phyloP scores from a whole-genome alignment of 1,140 invertebrate species.

The Bombus confusus region DNA sequence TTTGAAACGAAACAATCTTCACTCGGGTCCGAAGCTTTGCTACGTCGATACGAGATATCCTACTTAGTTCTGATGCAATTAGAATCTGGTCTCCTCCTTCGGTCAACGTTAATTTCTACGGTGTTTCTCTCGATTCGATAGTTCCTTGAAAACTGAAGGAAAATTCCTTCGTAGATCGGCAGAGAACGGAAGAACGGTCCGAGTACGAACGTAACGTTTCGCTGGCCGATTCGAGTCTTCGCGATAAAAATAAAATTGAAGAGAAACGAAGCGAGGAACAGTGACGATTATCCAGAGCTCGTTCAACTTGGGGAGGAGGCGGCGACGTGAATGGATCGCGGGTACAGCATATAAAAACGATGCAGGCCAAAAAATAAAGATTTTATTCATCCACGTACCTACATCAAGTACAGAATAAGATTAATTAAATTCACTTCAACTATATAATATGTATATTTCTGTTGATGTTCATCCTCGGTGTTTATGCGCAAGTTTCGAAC shows the following conservation, averaged over 20 bases:
- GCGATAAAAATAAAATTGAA: not conserved
- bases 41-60: not conserved
- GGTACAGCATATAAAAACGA: conserved; percentile 74
- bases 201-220: not conserved
- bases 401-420: conserved; percentile 75
- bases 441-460: conserved; percentile 59
- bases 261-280: not conserved
- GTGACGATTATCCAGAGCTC: not conserved
- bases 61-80: conserved; percentile 17
- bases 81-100: conserved; percentile 1
- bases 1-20: conserved; percentile 14
- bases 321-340: conserved; percentile 33
- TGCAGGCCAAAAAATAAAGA: conserved; percentile 77
- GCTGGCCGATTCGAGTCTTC: not conserved
- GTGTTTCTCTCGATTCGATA: not conserved
- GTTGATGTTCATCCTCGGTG: conserved; percentile 3
- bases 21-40: not conserved
- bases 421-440: conserved; percentile 72
- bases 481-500: conserved; percentile 47
- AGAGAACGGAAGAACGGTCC: not conserved
- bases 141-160: too few species aligned
- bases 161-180: not conserved
- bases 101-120: conserved; percentile 20
- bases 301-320: not conserved
- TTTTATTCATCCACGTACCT: conserved; percentile 73